These are phyloP conservation scores for Zaprionus lachaisei DNA, from an alignment of 1,140 invertebrate species.

Conservation along the genomic window DNA sequence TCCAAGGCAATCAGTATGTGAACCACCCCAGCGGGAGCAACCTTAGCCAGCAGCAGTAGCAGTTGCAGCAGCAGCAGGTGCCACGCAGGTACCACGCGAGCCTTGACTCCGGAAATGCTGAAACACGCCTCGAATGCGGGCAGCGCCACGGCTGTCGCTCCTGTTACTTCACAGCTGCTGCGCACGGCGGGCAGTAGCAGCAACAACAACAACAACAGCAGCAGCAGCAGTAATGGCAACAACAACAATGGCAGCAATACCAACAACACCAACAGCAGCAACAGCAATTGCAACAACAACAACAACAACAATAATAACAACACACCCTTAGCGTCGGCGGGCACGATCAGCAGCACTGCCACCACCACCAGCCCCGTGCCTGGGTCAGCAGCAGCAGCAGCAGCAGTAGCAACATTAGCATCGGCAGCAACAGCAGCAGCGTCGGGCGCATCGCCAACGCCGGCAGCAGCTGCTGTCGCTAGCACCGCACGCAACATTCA, in stretches of 20 bases:
- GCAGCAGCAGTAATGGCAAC: constrained; percentile 16
- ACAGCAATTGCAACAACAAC: constrained; percentile 16
- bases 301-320: constrained; percentile 9
- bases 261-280: constrained; percentile 17
- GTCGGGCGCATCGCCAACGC: constrained; percentile 54
- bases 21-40: constrained; percentile 25
- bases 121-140: constrained; percentile 75
- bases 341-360: not conserved
- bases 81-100: not conserved
- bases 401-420: constrained; percentile 9
- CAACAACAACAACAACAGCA: constrained; percentile 39
- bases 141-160: constrained; percentile 51
- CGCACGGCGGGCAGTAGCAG: constrained; percentile 37
- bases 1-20: constrained; percentile 43
- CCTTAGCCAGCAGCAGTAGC: constrained; percentile 23
- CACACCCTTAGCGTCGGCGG: constrained; percentile 10
- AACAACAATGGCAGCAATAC: constrained; percentile 25
- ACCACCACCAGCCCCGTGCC: constrained; percentile 21
- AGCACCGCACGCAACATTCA: constrained; percentile 76
- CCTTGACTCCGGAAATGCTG: constrained; percentile 62
- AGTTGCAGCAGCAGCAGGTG: constrained; percentile 22
- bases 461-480: constrained; percentile 67
- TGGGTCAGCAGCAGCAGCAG: constrained; percentile 24
- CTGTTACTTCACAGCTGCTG: constrained; percentile 57
- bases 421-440: constrained; percentile 2